A percentile compares a stretch with the other conserved stretches of the same genome.
These are phyloP conservation scores for Meandrusa payeni DNA, from an alignment of 2,888 invertebrate species.

Conservation along the genomic window DNA sequence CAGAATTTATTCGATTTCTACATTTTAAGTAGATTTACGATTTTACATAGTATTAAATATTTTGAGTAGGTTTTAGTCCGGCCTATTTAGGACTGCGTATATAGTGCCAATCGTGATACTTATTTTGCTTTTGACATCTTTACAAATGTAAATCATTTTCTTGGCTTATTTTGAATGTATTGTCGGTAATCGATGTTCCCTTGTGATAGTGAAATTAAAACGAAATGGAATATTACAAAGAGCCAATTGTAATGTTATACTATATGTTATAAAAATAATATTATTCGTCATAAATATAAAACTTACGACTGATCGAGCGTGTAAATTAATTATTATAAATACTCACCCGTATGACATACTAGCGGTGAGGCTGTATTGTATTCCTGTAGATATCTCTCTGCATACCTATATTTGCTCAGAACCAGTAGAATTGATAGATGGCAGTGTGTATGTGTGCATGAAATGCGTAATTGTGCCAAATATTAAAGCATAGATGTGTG, in stretches of 20 bases:
- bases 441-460: slow-evolving; percentile 61
- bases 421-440: slow-evolving; percentile 56
- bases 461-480: slow-evolving; percentile 76
- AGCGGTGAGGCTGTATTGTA: slow-evolving; percentile 54
- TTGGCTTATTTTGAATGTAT: slow-evolving; percentile 25
- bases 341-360: slow-evolving; percentile 65
- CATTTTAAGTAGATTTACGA: slow-evolving; percentile 33
- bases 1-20: slow-evolving; percentile 45
- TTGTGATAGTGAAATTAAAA: slow-evolving; percentile 20
- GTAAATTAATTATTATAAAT: slow-evolving; percentile 73
- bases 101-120: slow-evolving; percentile 57
- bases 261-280: slow-evolving; percentile 45
- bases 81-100: slow-evolving; percentile 63
- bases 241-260: slow-evolving; percentile 23
- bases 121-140: slow-evolving; percentile 45
- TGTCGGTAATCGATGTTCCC: slow-evolving; percentile 19
- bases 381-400: slow-evolving; percentile 71
- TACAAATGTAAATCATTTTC: slow-evolving; percentile 22
- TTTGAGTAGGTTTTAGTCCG: slow-evolving; percentile 70
- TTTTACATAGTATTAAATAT: slow-evolving; percentile 50
- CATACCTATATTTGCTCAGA: slow-evolving; percentile 81
- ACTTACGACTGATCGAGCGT: slow-evolving; percentile 78
- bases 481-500: slow-evolving; percentile 58
- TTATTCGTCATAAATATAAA: slow-evolving; percentile 73
- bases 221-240: slow-evolving; percentile 25